A percentile compares a stretch with the other conserved stretches of the same genome.
Evolutionary conservation across 2,888 invertebrate species (phyloP).

Genomic region (Scelioninae gen. 1): DNA sequence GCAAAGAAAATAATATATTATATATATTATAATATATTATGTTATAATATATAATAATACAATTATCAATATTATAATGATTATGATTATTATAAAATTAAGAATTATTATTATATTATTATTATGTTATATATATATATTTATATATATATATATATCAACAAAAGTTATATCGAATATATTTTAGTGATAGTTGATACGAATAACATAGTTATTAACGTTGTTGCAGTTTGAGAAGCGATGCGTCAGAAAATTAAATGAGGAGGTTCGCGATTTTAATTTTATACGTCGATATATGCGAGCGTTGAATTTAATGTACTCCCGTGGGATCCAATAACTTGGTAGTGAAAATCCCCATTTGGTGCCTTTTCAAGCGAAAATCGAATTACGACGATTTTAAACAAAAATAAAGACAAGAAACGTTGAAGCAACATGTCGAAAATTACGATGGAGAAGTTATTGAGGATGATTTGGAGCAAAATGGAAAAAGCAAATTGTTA

Average conservation of each 20-base stretch:
- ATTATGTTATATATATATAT: slow-evolving; percentile 71
- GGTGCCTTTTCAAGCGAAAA: slow-evolving; percentile 83
- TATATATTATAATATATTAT: slow-evolving; percentile 69
- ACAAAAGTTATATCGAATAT: slow-evolving; percentile 84
- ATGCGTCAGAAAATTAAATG: slow-evolving; percentile 83
- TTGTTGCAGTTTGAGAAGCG: slow-evolving; percentile 82
- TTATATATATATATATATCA: slow-evolving; percentile 81
- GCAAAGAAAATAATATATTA: slow-evolving; percentile 72
- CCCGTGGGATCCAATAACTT: slow-evolving; percentile 79
- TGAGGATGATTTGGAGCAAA: background rate
- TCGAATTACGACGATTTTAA: slow-evolving; percentile 69
- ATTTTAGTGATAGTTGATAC: slow-evolving; percentile 84
- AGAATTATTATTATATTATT: slow-evolving; percentile 65
- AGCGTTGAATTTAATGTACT: slow-evolving; percentile 79
- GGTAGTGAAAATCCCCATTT: slow-evolving; percentile 81
- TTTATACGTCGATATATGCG: slow-evolving; percentile 77
- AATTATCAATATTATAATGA: slow-evolving; percentile 77
- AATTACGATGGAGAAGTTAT: background rate
- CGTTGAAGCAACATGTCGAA: slow-evolving; percentile 7
- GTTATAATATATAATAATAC: slow-evolving; percentile 73
- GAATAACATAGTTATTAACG: slow-evolving; percentile 81
- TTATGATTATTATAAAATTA: slow-evolving; percentile 65
- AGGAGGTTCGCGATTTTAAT: slow-evolving; percentile 79
- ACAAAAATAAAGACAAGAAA: slow-evolving; percentile 70
- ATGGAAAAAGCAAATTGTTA: slow-evolving; percentile 41